Base-by-base conservation (phyloP, 2,888 invertebrate species). In the Sisyra terminalis region DNA sequence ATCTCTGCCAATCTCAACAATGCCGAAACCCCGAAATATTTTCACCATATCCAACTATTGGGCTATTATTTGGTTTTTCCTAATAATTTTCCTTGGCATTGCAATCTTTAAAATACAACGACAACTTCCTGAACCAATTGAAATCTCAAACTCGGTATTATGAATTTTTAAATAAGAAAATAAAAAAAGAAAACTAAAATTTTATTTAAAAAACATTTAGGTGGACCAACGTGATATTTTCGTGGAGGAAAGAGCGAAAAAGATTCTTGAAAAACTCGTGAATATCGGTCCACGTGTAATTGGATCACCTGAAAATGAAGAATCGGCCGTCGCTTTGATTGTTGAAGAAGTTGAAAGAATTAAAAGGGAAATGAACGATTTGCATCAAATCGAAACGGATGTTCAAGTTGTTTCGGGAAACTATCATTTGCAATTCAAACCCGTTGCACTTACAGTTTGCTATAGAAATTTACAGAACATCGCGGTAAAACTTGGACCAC, bases 381-480 rank as follows among this genome's bases (percentile, higher is more conserved):
- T 66, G 55, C 73, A 75, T 57, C 61, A 61, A 47, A 62, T 78
- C 11, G 69, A 73, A 54, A 49, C 77, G 41, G 81, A 84, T 62
- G 60, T 78, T 40, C 82, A 85, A 59, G 65, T 66, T 47, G 67
- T 70, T 2, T 66, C 66, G 54, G 89, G 89, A 9, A 73, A 78
- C 30, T 90, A 87, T 64, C 72, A 77, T 51, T 65, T 88, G 43
- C 69, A 70, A 45, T 85, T 86, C 63, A 55, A 56, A 34, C 68
- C 86, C 2, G 77, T 82, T 55, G 81, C 82, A 36, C 78, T 86
- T 71, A 84, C 81, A 42, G 81, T 82, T 61, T 75, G 79, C 50
- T 93, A 94, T 62, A 71, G 76, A 51, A 81, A 81, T 63, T 77
- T 85, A 50, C 78, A 79, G 58, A 88, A 85, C 64, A 73, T 92